A percentile compares a stretch with the other conserved stretches of the same genome.
Conservation (phyloP, 2,797 vertebrate genomes). For the Apodemus agrarius region DNA sequence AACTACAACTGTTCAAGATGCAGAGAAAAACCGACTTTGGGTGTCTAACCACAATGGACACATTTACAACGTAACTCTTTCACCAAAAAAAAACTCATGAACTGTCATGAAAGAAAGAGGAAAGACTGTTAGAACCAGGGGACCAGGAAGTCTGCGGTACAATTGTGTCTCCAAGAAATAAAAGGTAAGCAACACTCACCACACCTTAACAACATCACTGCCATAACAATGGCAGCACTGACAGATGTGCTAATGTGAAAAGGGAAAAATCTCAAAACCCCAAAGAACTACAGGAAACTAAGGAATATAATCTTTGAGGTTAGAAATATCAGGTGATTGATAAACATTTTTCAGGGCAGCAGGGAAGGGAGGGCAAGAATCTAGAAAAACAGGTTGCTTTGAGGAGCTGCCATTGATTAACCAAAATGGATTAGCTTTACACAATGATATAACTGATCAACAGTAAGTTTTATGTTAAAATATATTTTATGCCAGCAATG, state of each 20-base stretch:
- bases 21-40: neutral
- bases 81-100: neutral
- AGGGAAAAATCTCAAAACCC: neutral
- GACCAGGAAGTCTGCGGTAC: neutral
- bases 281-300: neutral
- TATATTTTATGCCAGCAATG: constrained; percentile 8
- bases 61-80: neutral
- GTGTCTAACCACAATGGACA: neutral
- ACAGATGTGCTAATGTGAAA: neutral
- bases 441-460: neutral
- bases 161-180: neutral
- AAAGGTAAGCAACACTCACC: neutral
- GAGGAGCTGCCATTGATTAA: neutral
- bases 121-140: neutral
- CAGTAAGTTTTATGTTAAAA: neutral
- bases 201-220: no score
- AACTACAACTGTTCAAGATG: neutral
- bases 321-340: neutral
- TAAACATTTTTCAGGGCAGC: neutral
- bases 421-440: neutral
- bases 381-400: neutral
- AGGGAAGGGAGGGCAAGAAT: no score
- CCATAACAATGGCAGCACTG: neutral
- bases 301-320: neutral
- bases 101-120: neutral